phyloP scores from a whole-genome alignment of 2,888 invertebrate genomes.

The Noctua pronuba region DNA sequence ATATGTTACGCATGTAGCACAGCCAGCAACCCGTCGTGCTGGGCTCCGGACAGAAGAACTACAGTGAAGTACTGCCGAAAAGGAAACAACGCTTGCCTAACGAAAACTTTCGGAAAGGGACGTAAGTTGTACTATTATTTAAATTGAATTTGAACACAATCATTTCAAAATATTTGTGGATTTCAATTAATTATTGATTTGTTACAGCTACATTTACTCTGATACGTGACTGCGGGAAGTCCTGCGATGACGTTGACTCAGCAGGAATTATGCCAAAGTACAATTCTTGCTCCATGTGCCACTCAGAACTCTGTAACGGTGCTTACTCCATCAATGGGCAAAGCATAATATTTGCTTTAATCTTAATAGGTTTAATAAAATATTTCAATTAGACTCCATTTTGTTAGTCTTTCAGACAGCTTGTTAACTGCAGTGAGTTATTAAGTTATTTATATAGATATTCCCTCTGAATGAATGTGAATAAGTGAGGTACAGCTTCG shows the following conservation, averaged over 20 bases:
- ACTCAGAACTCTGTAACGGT: constrained; percentile 80
- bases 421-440: constrained; percentile 28
- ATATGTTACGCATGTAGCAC: constrained; percentile 84
- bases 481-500: constrained; percentile 59
- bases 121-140: constrained; percentile 68
- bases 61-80: constrained; percentile 82
- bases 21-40: constrained; percentile 77
- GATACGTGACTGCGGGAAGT: constrained; percentile 80
- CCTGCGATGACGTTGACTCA: constrained; percentile 71
- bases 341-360: constrained; percentile 64
- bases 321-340: constrained; percentile 71
- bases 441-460: constrained; percentile 43
- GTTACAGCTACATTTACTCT: constrained; percentile 76
- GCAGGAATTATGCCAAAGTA: constrained; percentile 70
- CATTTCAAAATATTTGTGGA: neutral
- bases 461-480: constrained; percentile 58
- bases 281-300: constrained; percentile 79
- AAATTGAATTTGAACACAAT: neutral
- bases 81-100: constrained; percentile 78
- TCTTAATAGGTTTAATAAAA: constrained; percentile 64
- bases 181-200: neutral
- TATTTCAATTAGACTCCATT: constrained; percentile 40
- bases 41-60: constrained; percentile 77
- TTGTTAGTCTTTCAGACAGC: constrained; percentile 9
- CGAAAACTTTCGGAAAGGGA: constrained; percentile 74